Conservation (phyloP, 2,888 invertebrate species). For the Stratiomys singularior region DNA sequence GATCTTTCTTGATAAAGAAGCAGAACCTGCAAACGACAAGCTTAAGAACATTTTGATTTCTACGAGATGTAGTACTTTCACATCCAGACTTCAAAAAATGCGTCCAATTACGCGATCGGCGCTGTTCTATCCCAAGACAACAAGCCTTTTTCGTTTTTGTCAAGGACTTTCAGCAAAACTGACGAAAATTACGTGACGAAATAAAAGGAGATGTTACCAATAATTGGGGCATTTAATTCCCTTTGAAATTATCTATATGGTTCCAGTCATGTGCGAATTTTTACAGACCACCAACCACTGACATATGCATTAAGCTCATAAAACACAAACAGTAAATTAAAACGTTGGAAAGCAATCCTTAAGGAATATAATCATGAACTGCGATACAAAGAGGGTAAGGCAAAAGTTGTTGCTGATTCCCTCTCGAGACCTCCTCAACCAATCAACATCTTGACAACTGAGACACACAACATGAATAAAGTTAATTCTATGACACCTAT, state of each 20-base stretch:
- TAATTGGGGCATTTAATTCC: too few species aligned
- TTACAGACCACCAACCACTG: too few species aligned
- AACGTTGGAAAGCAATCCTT: too few species aligned
- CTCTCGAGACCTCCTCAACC: not conserved
- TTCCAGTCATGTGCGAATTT: too few species aligned
- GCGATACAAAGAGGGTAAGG: constrained; percentile 46
- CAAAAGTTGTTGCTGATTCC: constrained; percentile 38
- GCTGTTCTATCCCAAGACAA: constrained; percentile 4
- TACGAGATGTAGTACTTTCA: too few species aligned
- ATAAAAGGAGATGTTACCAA: too few species aligned
- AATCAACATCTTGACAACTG: not conserved
- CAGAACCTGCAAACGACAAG: too few species aligned
- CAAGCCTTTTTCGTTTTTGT: constrained; percentile 31
- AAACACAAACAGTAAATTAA: constrained; percentile 48
- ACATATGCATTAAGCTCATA: constrained; percentile 48
- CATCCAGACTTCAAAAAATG: not conserved
- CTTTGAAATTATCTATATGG: too few species aligned
- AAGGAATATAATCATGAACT: constrained; percentile 40
- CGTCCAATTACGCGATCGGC: too few species aligned
- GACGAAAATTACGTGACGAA: too few species aligned
- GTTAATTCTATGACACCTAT: constrained; percentile 33
- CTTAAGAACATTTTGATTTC: too few species aligned
- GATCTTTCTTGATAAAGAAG: too few species aligned
- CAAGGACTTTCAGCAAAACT: constrained; percentile 48
- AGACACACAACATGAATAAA: constrained; percentile 3